Evolutionary conservation across 2,888 invertebrate genomes (phyloP).

Genomic region (Orchesella flavescens): DNA sequence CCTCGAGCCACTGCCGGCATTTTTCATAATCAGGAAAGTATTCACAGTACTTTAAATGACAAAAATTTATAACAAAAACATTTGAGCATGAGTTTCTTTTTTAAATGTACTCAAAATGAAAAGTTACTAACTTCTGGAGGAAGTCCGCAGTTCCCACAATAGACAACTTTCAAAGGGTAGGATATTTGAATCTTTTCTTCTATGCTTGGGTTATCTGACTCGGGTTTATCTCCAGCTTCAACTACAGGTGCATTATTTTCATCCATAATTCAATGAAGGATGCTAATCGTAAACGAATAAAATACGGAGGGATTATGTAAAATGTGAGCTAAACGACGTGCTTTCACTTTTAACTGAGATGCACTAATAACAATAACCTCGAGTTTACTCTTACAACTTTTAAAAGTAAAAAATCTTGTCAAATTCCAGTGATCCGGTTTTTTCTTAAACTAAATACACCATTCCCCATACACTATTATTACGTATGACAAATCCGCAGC

Average conservation of each 20-base stretch:
- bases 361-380: too few species aligned
- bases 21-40: conserved; percentile 98
- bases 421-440: too few species aligned
- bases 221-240: conserved; percentile 2
- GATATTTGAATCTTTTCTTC: conserved; percentile 72
- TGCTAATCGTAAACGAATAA: background rate
- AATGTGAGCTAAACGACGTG: too few species aligned
- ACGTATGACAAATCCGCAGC: too few species aligned
- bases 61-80: conserved; percentile 47
- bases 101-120: conserved; percentile 3
- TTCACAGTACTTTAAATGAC: conserved; percentile 88
- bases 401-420: too few species aligned
- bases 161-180: conserved; percentile 88
- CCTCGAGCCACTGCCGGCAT: conserved; percentile 97
- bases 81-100: too few species aligned
- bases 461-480: too few species aligned
- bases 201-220: conserved; percentile 5
- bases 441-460: too few species aligned
- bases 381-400: too few species aligned
- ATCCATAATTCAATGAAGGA: background rate
- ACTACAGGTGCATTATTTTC: background rate
- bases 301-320: too few species aligned
- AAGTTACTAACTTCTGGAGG: conserved; percentile 84
- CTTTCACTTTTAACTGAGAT: too few species aligned
- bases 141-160: conserved; percentile 95